These are phyloP conservation scores for Antheraea yamamai DNA, from an alignment of 2,888 invertebrate genomes.

Conservation along the genomic window DNA sequence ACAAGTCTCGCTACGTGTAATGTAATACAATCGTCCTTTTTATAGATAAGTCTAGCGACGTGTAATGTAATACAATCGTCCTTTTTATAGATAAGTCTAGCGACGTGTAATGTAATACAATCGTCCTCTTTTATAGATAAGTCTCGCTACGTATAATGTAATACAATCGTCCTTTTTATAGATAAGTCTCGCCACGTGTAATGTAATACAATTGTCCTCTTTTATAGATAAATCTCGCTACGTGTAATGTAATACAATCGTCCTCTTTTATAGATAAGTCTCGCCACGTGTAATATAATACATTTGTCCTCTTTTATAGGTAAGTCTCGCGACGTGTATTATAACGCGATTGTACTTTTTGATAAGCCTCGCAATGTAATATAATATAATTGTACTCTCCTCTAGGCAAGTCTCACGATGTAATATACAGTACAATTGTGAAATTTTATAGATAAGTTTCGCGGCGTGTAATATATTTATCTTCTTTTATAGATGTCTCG, in stretches of 20 bases:
- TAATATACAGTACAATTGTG: too few relatives aligned
- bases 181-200: too few relatives aligned
- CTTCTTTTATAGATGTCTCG: neutral
- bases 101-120: neutral
- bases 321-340: slow-evolving; percentile 47
- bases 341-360: neutral
- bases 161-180: too few relatives aligned
- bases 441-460: neutral
- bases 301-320: slow-evolving; percentile 43
- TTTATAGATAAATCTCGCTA: slow-evolving; percentile 58
- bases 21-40: neutral
- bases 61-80: neutral
- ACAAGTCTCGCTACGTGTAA: neutral
- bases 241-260: neutral
- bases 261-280: slow-evolving; percentile 60
- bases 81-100: too few relatives aligned
- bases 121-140: too few relatives aligned
- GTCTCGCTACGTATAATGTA: too few relatives aligned
- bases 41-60: too few relatives aligned
- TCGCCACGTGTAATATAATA: neutral
- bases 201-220: too few relatives aligned
- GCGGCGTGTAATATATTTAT: neutral
- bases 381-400: too few relatives aligned
- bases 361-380: slow-evolving; percentile 54
- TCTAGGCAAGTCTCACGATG: too few relatives aligned